phyloP scores from a whole-genome alignment of 2,888 invertebrate genomes.

The Polylopha cassiicola region DNA sequence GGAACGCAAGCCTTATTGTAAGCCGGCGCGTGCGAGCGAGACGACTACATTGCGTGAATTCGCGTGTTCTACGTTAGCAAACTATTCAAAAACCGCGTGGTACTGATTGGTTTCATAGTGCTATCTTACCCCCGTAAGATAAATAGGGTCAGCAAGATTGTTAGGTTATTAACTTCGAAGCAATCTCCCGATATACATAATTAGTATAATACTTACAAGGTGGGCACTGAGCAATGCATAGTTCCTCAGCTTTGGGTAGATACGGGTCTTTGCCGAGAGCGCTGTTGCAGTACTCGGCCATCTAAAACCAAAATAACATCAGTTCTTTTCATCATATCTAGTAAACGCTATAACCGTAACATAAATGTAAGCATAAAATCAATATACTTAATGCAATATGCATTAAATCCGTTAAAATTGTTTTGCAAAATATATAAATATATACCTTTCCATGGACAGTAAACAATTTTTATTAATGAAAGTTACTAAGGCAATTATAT shows the following conservation, averaged over 20 bases:
- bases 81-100: too few species aligned
- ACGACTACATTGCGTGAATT: too few species aligned
- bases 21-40: too few species aligned
- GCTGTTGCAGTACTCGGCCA: slow-evolving; percentile 55
- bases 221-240: slow-evolving; percentile 50
- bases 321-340: not conserved
- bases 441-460: too few species aligned
- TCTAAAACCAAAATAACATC: slow-evolving; percentile 34
- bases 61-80: too few species aligned
- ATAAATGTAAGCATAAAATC: not conserved
- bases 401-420: too few species aligned
- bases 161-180: not conserved
- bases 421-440: too few species aligned
- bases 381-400: too few species aligned
- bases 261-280: slow-evolving; percentile 51
- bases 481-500: too few species aligned
- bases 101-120: not conserved
- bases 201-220: slow-evolving; percentile 40
- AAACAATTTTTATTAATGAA: too few species aligned
- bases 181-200: not conserved
- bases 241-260: slow-evolving; percentile 48
- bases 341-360: not conserved
- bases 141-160: not conserved
- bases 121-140: not conserved
- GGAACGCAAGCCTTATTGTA: too few species aligned